A percentile compares a stretch with the other conserved stretches of the same genome.
Conservation (phyloP, 2,113 vertebrate species). For the Spea multiplicata region DNA sequence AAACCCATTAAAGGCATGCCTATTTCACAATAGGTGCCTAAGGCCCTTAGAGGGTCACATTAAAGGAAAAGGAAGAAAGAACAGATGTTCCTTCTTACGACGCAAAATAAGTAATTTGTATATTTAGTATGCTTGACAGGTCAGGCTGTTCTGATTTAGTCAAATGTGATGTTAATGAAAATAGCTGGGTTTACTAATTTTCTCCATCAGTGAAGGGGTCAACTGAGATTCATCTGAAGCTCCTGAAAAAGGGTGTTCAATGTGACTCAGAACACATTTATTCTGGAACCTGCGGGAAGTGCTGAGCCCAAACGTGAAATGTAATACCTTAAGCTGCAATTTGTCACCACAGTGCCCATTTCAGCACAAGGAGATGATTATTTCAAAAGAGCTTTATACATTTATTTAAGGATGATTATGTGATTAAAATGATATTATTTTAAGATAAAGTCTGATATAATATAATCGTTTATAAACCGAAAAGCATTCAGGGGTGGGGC, state of each 20-base stretch:
- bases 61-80: conserved; percentile 41
- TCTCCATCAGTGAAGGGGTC: conserved; percentile 39
- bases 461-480: conserved; percentile 13
- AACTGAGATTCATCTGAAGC: conserved; percentile 33
- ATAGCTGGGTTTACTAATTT: conserved; percentile 48
- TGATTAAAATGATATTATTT: conserved; percentile 34
- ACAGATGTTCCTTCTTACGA: conserved; percentile 44
- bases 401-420: neutral
- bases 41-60: conserved; percentile 28
- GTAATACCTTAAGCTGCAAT: neutral
- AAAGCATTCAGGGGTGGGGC: neutral
- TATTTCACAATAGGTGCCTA: conserved; percentile 38
- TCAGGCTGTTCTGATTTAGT: conserved; percentile 46
- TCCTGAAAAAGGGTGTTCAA: conserved; percentile 31
- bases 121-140: conserved; percentile 43
- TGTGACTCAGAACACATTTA: conserved; percentile 23
- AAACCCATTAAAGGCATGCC: conserved; percentile 13
- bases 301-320: conserved; percentile 4
- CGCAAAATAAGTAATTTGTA: conserved; percentile 48
- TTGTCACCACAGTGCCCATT: neutral
- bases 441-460: conserved; percentile 15
- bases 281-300: conserved; percentile 14
- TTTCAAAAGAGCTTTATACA: conserved; percentile 13
- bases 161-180: conserved; percentile 44
- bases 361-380: conserved; percentile 5